Conservation (phyloP, 1,140 invertebrate genomes). For the Ctenoplectra terminalis region DNA sequence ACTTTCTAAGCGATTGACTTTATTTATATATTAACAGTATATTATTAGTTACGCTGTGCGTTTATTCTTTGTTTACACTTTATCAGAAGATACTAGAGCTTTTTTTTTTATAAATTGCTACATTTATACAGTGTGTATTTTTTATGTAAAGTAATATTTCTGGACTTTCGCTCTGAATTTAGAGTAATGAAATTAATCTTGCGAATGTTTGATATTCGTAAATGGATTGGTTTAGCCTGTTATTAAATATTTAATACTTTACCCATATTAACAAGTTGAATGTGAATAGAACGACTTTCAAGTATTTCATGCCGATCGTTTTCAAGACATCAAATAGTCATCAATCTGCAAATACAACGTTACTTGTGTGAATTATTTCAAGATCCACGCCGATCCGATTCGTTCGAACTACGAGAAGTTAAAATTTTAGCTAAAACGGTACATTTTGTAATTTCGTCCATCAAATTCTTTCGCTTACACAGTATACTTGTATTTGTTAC, state of each 20-base stretch:
- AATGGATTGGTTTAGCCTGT: background rate
- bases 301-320: constrained; percentile 77
- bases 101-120: no score
- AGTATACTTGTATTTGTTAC: no score
- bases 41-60: background rate
- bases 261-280: constrained; percentile 85
- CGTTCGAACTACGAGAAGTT: no score
- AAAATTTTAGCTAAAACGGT: no score
- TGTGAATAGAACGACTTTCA: constrained; percentile 82
- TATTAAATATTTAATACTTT: constrained; percentile 64
- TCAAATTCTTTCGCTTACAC: no score
- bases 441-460: no score
- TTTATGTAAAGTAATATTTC: background rate
- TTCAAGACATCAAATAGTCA: constrained; percentile 68
- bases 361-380: background rate
- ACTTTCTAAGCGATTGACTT: constrained; percentile 4
- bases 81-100: background rate
- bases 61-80: background rate
- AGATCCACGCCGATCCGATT: no score
- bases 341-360: constrained; percentile 70
- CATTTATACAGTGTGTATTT: background rate
- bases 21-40: background rate
- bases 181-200: background rate
- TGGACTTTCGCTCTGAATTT: no score
- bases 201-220: background rate